Evolutionary conservation across 2,797 vertebrate species (phyloP), one percentile per base, ranked within the genome.

Genomic region (Argyrosomus regius): DNA sequence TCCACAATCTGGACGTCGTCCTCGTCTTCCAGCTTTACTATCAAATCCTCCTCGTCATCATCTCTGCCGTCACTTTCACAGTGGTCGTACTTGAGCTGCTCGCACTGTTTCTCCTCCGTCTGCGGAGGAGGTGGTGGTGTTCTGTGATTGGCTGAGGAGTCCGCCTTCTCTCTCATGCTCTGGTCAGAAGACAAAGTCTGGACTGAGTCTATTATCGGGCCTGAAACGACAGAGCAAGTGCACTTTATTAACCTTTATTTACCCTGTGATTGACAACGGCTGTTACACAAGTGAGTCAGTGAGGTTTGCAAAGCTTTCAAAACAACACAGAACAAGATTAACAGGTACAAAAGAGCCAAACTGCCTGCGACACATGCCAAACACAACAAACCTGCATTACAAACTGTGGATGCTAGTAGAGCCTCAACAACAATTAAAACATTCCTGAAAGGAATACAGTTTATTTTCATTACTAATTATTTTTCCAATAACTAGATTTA

Each of bases 21-120:
- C 41, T 93, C 92, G 4, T 93, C 92, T 74, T 96, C 94, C 1
- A 92, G 82, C 63, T 95, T 95, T 12, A 94, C 86, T 4, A 89
- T 75, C 0, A 90, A 50, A 50, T 93, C 90, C 0, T 92, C 75
- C 0, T 70, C 74, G 0, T 84, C 61, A 0, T 87, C 49, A 0
- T 62, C 70, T 10, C 18, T 46, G 13, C 70, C n/a, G 48, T 82
- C 72, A 3, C 80, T 82, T 1, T 83, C 75, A 2, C 67, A 41
- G 6, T n/a, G 75, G 28, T 73, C 72, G 0, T 81, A 12, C 20
- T 76, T 73, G 22, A 60, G 82, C 45, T 63, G 81, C 75, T 92
- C 91, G 0, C 8, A 60, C 8, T 53, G 78, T 45, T 59, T 80
- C n/a, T 82, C 87, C 8, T 85, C 88, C 22, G 71, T 48, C 49